Evolutionary conservation across 2,888 invertebrate genomes (phyloP), one percentile per base, ranked within the genome.

Genomic region (Melinaea marsaeus): DNA sequence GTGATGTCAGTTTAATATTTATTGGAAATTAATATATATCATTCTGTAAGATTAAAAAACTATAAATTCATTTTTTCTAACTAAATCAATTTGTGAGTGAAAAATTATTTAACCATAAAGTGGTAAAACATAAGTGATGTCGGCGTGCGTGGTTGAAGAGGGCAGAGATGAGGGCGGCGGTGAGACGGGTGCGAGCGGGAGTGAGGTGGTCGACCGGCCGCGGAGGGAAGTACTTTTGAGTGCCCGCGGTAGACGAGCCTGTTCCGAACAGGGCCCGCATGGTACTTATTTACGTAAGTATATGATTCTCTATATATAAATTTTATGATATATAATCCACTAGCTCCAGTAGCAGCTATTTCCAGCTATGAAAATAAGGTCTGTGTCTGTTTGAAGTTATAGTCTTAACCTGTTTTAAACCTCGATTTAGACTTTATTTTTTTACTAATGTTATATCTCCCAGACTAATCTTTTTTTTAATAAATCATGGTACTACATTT

Each of bases 221-320:
- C 84, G 90, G 58, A 84, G 92, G 65, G 92, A 93, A 67, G 91
- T 91, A 62, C 81, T 92, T 60, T 76, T 93, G 69, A 92, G 91
- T 57, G 92, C 90, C 0, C 84, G 92, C 57, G 93, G 92, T 2
- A 86, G 94, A 47, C 88, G 94, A 48, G 93, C 94, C 9, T 93
- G 94, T 79, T 94, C 94, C 60, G 94, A 94, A 76, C 94, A 94
- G 77, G 94, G 94, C 13, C 94, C 94, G n/a, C 94, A 93, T 85
- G 94, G 93, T 48, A 91, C 91, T 34, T 85, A 83, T 67, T 79
- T 88, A 70, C 85, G 91, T 90, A 76, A 89, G 90, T 81, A 22
- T 54, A 33, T 42, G 7, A 42, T 9, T 9, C 3, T 9, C 4
- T 37, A 2, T 2, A 6, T 37, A 37, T 6, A 1, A 37, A 37